Evolutionary conservation across 1,140 invertebrate genomes (phyloP).

Genomic region (Pteromalus puparum): DNA sequence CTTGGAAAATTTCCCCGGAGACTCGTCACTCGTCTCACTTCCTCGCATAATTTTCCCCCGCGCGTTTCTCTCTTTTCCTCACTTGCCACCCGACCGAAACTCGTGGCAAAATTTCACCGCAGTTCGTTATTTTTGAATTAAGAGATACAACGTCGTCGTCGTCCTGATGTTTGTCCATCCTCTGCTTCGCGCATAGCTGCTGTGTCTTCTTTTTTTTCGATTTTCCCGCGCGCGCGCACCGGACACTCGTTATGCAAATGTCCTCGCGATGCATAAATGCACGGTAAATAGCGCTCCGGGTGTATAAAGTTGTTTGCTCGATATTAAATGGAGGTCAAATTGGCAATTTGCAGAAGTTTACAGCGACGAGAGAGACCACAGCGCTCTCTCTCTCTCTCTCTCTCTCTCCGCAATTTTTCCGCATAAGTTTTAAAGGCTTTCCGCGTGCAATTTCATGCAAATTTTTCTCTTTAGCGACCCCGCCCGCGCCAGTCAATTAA

Average conservation of each 20-base stretch:
- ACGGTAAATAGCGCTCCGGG: conserved; percentile 1
- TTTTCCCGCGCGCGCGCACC: background rate
- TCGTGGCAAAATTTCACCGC: background rate
- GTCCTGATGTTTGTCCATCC: background rate
- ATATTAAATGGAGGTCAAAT: conserved; percentile 49
- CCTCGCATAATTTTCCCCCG: conserved; percentile 46
- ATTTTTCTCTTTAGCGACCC: background rate
- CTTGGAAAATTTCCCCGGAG: conserved; percentile 53
- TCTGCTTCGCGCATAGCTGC: background rate
- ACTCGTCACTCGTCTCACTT: conserved; percentile 49
- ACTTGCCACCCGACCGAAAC: conserved; percentile 19
- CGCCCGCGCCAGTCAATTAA: background rate
- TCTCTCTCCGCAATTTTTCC: background rate
- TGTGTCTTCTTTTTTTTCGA: background rate
- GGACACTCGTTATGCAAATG: conserved; percentile 50
- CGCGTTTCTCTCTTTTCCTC: background rate
- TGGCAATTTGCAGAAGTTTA: conserved; percentile 46
- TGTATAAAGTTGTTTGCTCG: conserved; percentile 31
- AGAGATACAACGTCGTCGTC: background rate
- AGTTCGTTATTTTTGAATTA: conserved; percentile 48
- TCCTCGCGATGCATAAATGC: conserved; percentile 31
- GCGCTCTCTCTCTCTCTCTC: background rate
- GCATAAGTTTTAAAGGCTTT: conserved; percentile 9
- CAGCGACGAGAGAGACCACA: background rate
- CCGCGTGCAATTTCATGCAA: conserved; percentile 15